Conservation (phyloP, 2,797 vertebrate species). For the Mycteria americana region DNA sequence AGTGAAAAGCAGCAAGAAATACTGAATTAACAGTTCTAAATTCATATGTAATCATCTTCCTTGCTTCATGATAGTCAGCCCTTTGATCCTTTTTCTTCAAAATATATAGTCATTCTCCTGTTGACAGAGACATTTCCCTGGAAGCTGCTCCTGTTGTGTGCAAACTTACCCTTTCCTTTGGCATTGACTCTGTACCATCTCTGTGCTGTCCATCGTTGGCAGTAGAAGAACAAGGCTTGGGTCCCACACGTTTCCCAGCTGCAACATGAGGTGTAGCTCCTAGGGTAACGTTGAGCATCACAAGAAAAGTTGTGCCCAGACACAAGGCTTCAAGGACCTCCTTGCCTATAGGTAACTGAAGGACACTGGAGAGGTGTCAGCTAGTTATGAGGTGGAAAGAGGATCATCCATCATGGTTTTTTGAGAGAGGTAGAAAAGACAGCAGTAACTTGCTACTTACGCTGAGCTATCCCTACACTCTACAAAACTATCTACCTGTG, state of each 20-base stretch:
- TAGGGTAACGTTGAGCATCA: not conserved
- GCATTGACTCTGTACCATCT: not conserved
- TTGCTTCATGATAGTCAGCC: not conserved
- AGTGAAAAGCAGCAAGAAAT: not conserved
- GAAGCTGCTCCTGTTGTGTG: not conserved
- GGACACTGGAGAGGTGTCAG: not conserved
- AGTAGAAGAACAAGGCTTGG: not conserved
- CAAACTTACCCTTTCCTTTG: not conserved
- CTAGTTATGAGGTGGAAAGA: not conserved
- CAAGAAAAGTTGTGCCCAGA: not conserved
- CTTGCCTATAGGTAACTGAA: not conserved
- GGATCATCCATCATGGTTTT: fast-evolving
- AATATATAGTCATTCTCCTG: not conserved
- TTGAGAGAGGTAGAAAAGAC: not conserved
- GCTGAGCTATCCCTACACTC: not conserved
- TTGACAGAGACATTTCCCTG: not conserved
- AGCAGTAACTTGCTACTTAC: not conserved
- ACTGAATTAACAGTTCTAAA: not conserved
- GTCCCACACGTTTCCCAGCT: not conserved
- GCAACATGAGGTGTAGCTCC: not conserved
- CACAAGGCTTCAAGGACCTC: not conserved
- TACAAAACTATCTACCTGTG: not conserved
- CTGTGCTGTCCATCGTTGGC: fast-evolving
- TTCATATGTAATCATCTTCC: not conserved
- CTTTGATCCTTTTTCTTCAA: not conserved